Percentiles rank a stretch among this genome's conserved stretches.
phyloP scores from a whole-genome alignment of 2,888 invertebrate genomes.

The Nipponacmea schrenckii region DNA sequence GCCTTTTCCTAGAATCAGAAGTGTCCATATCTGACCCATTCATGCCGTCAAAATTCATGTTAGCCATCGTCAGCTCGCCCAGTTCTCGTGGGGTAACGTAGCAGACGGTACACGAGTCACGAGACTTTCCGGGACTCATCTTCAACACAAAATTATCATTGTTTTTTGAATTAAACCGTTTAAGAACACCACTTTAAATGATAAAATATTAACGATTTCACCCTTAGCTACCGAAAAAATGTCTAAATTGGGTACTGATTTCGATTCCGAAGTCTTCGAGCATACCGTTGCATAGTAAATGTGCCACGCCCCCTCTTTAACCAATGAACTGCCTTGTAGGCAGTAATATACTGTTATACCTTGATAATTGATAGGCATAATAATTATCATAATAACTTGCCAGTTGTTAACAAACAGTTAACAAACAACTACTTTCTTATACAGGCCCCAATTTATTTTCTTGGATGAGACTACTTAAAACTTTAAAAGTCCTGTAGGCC shows the following conservation, averaged over 20 bases:
- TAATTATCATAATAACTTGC: too few species aligned
- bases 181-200: not conserved
- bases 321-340: not conserved
- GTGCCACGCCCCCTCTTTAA: not conserved
- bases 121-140: constrained; percentile 45
- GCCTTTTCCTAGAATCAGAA: constrained; percentile 67
- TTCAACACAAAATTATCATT: not conserved
- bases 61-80: constrained; percentile 60
- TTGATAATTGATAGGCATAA: too few species aligned
- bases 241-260: not conserved
- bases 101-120: constrained; percentile 42
- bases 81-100: constrained; percentile 65
- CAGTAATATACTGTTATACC: too few species aligned
- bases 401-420: too few species aligned
- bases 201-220: not conserved
- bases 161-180: not conserved
- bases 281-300: constrained; percentile 4
- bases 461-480: too few species aligned
- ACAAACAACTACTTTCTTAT: too few species aligned
- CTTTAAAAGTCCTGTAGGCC: too few species aligned
- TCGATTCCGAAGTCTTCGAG: not conserved
- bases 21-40: constrained; percentile 64
- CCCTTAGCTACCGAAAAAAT: not conserved
- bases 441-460: too few species aligned
- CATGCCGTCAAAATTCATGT: constrained; percentile 63